Percentiles rank a stretch among this genome's conserved stretches.
phyloP scores from a whole-genome alignment of 1,140 invertebrate species.

The Luehdorfia chinensis region DNA sequence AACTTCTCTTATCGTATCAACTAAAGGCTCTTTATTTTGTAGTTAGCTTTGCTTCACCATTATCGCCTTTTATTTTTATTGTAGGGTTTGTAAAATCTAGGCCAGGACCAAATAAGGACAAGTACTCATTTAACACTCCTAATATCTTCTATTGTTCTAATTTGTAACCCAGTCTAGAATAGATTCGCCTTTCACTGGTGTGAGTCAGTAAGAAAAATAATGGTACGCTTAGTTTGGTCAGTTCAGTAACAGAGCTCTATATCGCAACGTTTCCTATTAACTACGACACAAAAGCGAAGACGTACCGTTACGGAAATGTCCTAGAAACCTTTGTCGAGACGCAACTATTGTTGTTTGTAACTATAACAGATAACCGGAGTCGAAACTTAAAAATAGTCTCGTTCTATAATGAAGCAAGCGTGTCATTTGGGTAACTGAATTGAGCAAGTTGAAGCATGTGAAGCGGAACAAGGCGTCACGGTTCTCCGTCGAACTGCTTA shows the following conservation, averaged over 20 bases:
- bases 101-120: no score
- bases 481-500: conserved; percentile 45
- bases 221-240: background rate
- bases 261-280: background rate
- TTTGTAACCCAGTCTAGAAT: no score
- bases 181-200: no score
- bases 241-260: background rate
- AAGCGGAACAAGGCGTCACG: conserved; percentile 36
- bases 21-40: conserved; percentile 72
- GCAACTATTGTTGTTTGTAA: conserved; percentile 39
- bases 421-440: conserved; percentile 31
- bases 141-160: no score
- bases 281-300: conserved; percentile 33
- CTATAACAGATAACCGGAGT: conserved; percentile 31
- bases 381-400: conserved; percentile 38
- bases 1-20: conserved; percentile 73
- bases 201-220: no score
- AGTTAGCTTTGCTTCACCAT: conserved; percentile 57
- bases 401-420: conserved; percentile 40
- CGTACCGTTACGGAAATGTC: conserved; percentile 57
- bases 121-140: no score
- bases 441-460: conserved; percentile 41
- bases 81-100: conserved; percentile 3
- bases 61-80: conserved; percentile 51
- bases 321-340: conserved; percentile 54